Evolutionary conservation across 2,888 invertebrate genomes (phyloP).

Genomic region (Pyrocoelia pectoralis): DNA sequence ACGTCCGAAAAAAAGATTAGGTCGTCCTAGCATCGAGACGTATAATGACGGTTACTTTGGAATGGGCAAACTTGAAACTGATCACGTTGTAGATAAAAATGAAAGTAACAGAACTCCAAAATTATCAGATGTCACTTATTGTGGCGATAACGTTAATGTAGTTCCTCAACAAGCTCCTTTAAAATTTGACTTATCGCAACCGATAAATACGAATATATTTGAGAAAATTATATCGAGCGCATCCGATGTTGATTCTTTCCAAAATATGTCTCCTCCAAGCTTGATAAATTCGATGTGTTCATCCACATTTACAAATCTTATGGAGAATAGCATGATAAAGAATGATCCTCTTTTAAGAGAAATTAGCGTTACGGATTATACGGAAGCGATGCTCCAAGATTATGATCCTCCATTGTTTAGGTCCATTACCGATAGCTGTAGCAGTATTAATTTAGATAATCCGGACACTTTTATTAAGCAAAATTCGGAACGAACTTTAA

Average conservation of each 20-base stretch:
- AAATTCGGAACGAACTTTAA: slow-evolving; percentile 45
- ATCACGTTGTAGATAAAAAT: slow-evolving; percentile 15
- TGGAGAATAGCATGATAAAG: slow-evolving; percentile 58
- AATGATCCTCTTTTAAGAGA: slow-evolving; percentile 57
- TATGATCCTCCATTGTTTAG: slow-evolving; percentile 54
- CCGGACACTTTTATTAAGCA: slow-evolving; percentile 54
- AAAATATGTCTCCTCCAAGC: slow-evolving; percentile 66
- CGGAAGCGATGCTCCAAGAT: slow-evolving; percentile 52
- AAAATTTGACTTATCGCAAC: slow-evolving; percentile 55
- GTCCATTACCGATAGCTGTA: slow-evolving; percentile 55
- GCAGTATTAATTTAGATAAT: slow-evolving; percentile 55
- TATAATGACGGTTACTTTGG: slow-evolving; percentile 43
- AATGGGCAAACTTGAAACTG: slow-evolving; percentile 15
- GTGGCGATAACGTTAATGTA: background rate
- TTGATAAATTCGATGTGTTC: slow-evolving; percentile 66
- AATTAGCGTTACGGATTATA: slow-evolving; percentile 56
- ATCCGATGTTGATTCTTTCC: slow-evolving; percentile 62
- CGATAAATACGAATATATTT: slow-evolving; percentile 53
- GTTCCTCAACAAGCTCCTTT: slow-evolving; percentile 39
- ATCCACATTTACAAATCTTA: slow-evolving; percentile 58
- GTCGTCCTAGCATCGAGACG: slow-evolving; percentile 68
- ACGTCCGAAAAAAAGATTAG: slow-evolving; percentile 59
- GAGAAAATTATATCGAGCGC: slow-evolving; percentile 55
- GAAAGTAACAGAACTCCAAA: background rate
- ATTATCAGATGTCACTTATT: background rate